These are phyloP conservation scores for Pseudomyrmex dendroicus DNA, from an alignment of 1,140 invertebrate species.

Conservation along the genomic window DNA sequence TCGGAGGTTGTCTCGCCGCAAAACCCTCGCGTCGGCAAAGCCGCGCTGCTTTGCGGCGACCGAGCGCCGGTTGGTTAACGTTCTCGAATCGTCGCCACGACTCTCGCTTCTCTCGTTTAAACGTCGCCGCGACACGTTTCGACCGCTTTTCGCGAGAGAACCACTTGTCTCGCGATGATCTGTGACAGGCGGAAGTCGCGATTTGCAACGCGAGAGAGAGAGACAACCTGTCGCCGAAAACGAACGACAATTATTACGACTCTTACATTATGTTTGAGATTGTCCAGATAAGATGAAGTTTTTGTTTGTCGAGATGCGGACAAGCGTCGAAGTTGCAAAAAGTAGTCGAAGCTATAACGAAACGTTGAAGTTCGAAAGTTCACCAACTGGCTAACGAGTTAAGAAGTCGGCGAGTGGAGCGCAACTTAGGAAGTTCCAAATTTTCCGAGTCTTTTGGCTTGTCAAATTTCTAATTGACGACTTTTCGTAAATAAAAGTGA, in stretches of 20 bases:
- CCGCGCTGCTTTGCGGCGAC: conserved; percentile 55
- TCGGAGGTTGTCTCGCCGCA: conserved; percentile 77
- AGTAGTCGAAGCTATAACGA: not conserved
- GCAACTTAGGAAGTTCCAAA: not conserved
- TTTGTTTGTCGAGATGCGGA: not conserved
- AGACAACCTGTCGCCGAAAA: not conserved
- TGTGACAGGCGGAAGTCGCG: not conserved
- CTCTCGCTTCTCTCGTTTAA: conserved; percentile 39
- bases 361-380: not conserved
- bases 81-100: conserved; percentile 34
- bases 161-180: conserved; percentile 40
- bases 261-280: not conserved
- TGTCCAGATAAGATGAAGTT: not conserved
- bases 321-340: not conserved
- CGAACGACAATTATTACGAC: conserved; percentile 7
- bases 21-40: conserved; percentile 74
- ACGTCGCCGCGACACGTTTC: conserved; percentile 14
- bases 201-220: not conserved
- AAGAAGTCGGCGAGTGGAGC: too few species aligned
- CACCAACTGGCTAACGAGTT: too few species aligned
- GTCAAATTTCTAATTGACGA: not conserved
- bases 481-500: not conserved
- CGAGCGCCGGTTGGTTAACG: conserved; percentile 25
- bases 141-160: not conserved
- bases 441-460: not conserved